Percentiles rank a stretch among this genome's conserved stretches.
Conservation (phyloP, 2,113 vertebrate species). For the Xiphophorus maculatus region DNA sequence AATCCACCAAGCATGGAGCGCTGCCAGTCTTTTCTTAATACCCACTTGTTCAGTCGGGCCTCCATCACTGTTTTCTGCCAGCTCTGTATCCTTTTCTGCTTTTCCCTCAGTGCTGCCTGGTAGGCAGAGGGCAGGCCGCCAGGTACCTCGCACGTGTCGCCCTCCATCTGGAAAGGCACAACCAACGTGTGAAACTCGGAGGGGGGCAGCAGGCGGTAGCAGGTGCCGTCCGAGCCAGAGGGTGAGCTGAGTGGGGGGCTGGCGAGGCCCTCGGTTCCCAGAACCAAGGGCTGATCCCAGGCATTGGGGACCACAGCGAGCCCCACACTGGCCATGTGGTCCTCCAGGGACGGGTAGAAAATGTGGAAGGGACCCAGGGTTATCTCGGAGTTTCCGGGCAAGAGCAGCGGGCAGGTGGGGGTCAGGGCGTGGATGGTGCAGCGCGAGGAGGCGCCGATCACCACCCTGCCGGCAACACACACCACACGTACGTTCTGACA, state of each 20-base stretch:
- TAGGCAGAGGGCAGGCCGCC: constrained; percentile 87
- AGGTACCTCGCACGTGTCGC: constrained; percentile 91
- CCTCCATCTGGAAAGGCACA: constrained; percentile 94
- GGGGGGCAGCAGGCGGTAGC: constrained; percentile 85
- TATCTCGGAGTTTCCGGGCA: constrained; percentile 86
- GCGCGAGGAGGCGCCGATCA: constrained; percentile 80
- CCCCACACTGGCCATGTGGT: constrained; percentile 94
- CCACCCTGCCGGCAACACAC: constrained; percentile 84
- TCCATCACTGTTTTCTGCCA: constrained; percentile 93
- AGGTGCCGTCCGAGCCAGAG: constrained; percentile 39
- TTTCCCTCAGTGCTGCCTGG: constrained; percentile 81
- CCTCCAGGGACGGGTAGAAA: constrained; percentile 93
- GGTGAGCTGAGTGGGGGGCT: neutral
- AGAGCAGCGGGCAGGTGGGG: constrained; percentile 87
- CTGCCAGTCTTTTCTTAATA: neutral
- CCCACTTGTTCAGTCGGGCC: constrained; percentile 89
- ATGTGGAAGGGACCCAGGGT: constrained; percentile 94
- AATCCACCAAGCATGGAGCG: too few species aligned
- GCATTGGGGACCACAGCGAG: constrained; percentile 91
- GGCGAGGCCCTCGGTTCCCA: constrained; percentile 80
- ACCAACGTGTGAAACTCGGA: constrained; percentile 86
- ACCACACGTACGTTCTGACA: constrained; percentile 88
- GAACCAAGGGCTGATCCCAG: constrained; percentile 89
- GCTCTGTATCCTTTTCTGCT: constrained; percentile 84
- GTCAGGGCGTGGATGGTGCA: constrained; percentile 88